Evolutionary conservation across 2,797 vertebrate species (phyloP).

Genomic region (Loriculus beryllinus): DNA sequence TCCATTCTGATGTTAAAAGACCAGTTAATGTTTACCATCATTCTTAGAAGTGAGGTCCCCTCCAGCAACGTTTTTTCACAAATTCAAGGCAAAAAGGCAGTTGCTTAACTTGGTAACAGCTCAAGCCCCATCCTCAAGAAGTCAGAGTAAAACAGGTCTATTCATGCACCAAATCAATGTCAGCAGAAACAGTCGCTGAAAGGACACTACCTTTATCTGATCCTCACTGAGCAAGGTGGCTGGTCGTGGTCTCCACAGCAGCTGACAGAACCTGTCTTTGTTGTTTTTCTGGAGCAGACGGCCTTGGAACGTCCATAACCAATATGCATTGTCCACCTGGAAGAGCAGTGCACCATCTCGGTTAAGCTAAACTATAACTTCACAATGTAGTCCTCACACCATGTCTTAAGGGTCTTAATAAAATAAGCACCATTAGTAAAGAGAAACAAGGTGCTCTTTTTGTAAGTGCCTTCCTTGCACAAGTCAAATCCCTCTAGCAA

Average conservation of each 20-base stretch:
- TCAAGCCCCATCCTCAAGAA: background rate
- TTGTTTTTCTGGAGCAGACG: slow-evolving; percentile 97
- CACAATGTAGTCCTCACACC: background rate
- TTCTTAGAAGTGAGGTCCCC: background rate
- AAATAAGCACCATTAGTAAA: background rate
- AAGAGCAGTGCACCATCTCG: background rate
- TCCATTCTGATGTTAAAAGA: background rate
- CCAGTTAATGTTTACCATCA: background rate
- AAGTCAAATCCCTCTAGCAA: background rate
- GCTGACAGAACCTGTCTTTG: slow-evolving; percentile 97
- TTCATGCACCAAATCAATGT: background rate
- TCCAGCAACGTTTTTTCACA: background rate
- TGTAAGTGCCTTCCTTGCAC: background rate
- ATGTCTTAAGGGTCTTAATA: background rate
- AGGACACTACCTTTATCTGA: slow-evolving; percentile 82
- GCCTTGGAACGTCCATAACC: slow-evolving; percentile 99
- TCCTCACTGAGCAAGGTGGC: slow-evolving; percentile 85
- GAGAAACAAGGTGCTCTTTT: background rate
- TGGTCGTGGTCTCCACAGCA: slow-evolving; percentile 95
- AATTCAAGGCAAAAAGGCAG: background rate
- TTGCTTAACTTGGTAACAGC: background rate
- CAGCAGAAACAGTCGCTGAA: background rate
- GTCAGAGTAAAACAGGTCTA: background rate
- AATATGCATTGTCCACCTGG: slow-evolving; percentile 97
- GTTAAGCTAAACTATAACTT: background rate